Evolutionary conservation across 2,113 vertebrate species (phyloP).

Genomic region (Bos taurus): ARS-UCD2.0 NC_037346.1:39464001-39464500

Average conservation of each 20-base stretch:
- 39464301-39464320: background rate
- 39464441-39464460: background rate
- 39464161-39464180: background rate
- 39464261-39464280: rapidly evolving
- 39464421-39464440: no score
- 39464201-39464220: background rate
- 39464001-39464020: background rate
- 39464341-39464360: background rate
- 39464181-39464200: background rate
- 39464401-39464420: background rate
- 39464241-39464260: background rate
- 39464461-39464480: background rate
- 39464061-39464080: constrained; percentile 54
- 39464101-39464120: background rate
- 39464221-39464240: background rate
- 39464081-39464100: background rate
- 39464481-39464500: background rate
- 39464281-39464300: background rate
- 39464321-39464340: background rate
- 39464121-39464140: background rate
- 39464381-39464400: background rate
- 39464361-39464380: background rate
- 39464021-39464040: constrained; percentile 23
- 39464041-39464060: background rate
- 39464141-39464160: background rate